Conservation (phyloP, 2,113 vertebrate species). For the Steatornis caripensis region DNA sequence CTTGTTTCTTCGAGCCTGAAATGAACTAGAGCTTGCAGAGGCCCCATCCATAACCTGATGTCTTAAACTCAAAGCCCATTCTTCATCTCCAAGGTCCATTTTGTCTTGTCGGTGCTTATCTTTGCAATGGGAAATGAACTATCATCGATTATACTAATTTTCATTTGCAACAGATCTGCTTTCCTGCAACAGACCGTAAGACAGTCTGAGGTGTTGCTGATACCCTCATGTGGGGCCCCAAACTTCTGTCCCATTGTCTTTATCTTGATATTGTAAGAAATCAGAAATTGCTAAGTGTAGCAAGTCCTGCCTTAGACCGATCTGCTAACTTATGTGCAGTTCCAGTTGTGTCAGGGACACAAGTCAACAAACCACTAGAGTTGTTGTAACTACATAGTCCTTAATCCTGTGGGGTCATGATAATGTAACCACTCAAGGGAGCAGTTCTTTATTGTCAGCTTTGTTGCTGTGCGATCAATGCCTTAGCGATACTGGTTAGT, state of each 20-base stretch:
- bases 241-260: background rate
- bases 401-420: background rate
- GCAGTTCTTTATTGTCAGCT: background rate
- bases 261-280: background rate
- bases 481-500: background rate
- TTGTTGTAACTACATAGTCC: background rate
- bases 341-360: background rate
- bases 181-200: background rate
- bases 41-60: background rate
- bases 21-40: background rate
- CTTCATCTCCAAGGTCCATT: background rate
- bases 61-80: background rate
- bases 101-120: background rate
- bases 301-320: background rate
- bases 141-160: background rate
- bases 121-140: background rate
- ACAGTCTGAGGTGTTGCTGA: background rate
- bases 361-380: background rate
- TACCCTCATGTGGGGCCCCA: background rate
- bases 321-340: background rate
- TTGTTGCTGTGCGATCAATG: background rate
- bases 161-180: background rate
- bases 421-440: background rate
- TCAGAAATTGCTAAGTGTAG: background rate
- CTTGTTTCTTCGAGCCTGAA: background rate